Evolutionary conservation across 2,888 invertebrate genomes (phyloP).

Genomic region (Archips crataeganus): DNA sequence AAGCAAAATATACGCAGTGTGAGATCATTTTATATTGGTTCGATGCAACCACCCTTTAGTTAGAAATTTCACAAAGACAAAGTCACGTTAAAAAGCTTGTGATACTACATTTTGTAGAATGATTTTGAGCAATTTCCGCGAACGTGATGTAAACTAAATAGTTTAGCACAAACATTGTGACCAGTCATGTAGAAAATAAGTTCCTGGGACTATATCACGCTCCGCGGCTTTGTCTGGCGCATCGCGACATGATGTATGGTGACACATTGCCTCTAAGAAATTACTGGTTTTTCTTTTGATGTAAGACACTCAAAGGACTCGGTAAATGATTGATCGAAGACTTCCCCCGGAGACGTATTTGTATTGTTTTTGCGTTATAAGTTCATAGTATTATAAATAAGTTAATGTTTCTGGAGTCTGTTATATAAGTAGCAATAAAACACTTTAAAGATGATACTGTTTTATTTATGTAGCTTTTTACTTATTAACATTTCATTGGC

Average conservation of each 20-base stretch:
- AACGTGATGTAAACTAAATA: not conserved
- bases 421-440: not conserved
- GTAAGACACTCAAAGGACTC: not conserved
- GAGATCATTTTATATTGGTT: too few relatives aligned
- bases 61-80: too few relatives aligned
- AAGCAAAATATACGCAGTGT: too few relatives aligned
- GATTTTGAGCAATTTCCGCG: too few relatives aligned
- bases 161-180: constrained; percentile 9
- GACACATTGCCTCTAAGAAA: not conserved
- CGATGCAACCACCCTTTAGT: too few relatives aligned
- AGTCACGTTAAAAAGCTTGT: too few relatives aligned
- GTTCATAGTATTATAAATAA: not conserved
- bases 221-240: constrained; percentile 7
- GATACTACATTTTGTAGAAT: too few relatives aligned
- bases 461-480: not conserved
- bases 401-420: not conserved
- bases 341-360: not conserved
- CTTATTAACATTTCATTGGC: too few relatives aligned
- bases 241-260: constrained; percentile 16
- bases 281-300: constrained; percentile 5
- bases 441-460: not conserved
- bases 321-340: constrained; percentile 1
- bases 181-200: constrained; percentile 32
- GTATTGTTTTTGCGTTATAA: not conserved
- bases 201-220: constrained; percentile 21